These are phyloP conservation scores for Aurelia coerulea DNA, from an alignment of 30 jellyfish, hydroid and myxozoan species.

Conservation along the genomic window DNA sequence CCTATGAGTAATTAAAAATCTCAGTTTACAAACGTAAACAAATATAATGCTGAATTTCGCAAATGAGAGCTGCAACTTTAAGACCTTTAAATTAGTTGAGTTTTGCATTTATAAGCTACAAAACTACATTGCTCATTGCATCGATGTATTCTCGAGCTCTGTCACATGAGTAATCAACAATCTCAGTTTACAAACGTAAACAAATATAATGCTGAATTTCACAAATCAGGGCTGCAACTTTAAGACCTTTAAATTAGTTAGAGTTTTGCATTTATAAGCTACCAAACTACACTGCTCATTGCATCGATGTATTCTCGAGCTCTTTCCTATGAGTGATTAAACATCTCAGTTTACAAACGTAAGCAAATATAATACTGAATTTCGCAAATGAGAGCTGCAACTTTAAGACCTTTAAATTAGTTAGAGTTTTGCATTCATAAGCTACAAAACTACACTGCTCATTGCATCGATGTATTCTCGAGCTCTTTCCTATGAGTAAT, in stretches of 20 bases:
- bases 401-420: no score
- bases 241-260: no score
- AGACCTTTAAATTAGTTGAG: no score
- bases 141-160: neutral
- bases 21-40: no score
- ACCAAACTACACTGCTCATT: neutral
- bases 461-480: constrained; percentile 22
- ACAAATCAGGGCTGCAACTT: no score
- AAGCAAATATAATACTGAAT: no score
- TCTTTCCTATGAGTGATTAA: constrained; percentile 2
- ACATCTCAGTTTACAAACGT: neutral
- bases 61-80: no score
- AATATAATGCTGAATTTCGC: no score
- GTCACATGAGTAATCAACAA: neutral
- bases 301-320: constrained; percentile 23
- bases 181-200: no score
- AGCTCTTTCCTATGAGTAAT: constrained; percentile 14
- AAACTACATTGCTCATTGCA: neutral
- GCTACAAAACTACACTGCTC: neutral
- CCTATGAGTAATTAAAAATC: neutral
- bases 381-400: no score
- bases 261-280: neutral
- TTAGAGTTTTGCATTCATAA: neutral
- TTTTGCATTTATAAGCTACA: neutral
- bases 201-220: no score